Base-by-base conservation (phyloP, 2,888 invertebrate species). In the Horisme vitalbata region DNA sequence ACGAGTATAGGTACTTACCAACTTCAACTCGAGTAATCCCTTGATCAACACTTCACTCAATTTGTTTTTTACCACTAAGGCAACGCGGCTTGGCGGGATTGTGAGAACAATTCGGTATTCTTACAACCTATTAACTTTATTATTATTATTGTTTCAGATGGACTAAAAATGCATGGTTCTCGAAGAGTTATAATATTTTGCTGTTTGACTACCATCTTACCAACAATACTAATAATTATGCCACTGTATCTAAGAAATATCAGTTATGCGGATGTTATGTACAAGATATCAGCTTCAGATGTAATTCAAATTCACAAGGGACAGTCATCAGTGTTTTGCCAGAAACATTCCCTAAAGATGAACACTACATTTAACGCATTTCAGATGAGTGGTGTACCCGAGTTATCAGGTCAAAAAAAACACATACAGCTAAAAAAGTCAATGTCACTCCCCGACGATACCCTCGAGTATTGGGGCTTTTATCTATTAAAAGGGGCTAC, bases 381-480 rank as follows among this genome's bases (percentile, higher is more conserved):
- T 76, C 94, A 95, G 89, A 90, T 95, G 84, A 89, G 90, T 55
- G 92, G 92, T 10, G 91, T 90, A 56, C 96, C 96, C 3, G 92
- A 93, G 80, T 84, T 94, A 51, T 93, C 94, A 33, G 84, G 90
- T 44, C 93, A 91, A 64, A 91, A 92, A 36, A 95, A 94, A 76
- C 95, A 95, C 67, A 93, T 95, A 59, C 87, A 93, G 57, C 82
- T 96, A 59, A 95, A 93, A 72, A 96, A 96, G 70, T 95, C 95
- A 4, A 95, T 96, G 94, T 91, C 90, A 1, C 79, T 96, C 52
- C 95, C 95, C 0, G 96, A 96, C 74, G 96, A 96, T 65, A 95
- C 96, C 6, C 80, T 96, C 21, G 96, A 96, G 75, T 96, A 96
- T 76, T 96, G 96, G 96, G 96, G 96, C 2, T 96, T 96, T 81